Evolutionary conservation across 2,797 vertebrate species (phyloP).

Genomic region (Dipus sagitta): DNA sequence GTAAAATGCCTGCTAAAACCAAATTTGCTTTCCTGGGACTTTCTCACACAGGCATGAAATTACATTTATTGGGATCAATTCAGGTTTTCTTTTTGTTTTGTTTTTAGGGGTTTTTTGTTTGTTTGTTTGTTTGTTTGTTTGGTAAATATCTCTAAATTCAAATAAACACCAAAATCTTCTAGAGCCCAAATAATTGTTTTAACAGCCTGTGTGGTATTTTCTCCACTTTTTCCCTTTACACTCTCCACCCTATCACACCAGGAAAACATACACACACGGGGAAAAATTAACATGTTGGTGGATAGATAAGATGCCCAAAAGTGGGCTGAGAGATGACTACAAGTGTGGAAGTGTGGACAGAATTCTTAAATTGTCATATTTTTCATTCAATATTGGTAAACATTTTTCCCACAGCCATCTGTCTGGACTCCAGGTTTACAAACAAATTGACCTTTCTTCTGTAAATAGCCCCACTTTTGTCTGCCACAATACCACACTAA

Average conservation of each 20-base stretch:
- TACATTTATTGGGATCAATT: conserved; percentile 40
- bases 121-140: too few species aligned
- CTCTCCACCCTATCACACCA: neutral
- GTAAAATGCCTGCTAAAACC: conserved; percentile 51
- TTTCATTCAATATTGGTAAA: neutral
- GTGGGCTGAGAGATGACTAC: neutral
- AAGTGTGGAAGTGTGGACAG: neutral
- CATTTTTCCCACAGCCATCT: neutral
- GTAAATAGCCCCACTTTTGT: neutral
- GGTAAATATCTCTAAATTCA: conserved; percentile 54
- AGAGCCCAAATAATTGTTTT: conserved; percentile 13
- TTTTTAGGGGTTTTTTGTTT: too few species aligned
- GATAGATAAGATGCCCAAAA: neutral
- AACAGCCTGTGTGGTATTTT: conserved; percentile 14
- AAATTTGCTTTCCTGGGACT: conserved; percentile 40
- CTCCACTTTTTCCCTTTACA: neutral
- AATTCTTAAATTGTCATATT: conserved; percentile 5
- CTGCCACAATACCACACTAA: too few species aligned
- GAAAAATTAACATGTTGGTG: conserved; percentile 36
- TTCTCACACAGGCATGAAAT: neutral
- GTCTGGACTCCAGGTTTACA: conserved; percentile 24
- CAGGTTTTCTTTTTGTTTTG: neutral
- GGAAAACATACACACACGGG: neutral
- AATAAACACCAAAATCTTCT: conserved; percentile 52
- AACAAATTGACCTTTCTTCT: conserved; percentile 33